Conservation (phyloP, 35 echinoderm and acorn worm genomes). For the Amphiura filiformis region DNA sequence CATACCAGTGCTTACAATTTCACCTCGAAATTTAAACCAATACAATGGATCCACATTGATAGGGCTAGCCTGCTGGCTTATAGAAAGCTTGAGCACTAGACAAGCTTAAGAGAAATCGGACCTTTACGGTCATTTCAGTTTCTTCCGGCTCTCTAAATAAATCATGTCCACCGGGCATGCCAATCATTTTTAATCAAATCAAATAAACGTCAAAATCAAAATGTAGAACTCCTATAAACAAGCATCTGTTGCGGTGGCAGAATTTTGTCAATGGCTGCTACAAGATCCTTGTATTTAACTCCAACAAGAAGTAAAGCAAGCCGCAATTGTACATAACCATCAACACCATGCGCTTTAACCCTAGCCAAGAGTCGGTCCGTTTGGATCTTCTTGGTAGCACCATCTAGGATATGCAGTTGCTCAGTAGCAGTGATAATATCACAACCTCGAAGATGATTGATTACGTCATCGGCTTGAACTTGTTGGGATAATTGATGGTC, state of each 20-base stretch:
- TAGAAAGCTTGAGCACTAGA: too few relatives aligned
- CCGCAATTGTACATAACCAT: not conserved
- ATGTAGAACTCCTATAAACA: not conserved
- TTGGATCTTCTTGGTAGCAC: not conserved
- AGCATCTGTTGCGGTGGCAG: not conserved
- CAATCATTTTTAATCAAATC: too few relatives aligned
- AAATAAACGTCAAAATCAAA: too few relatives aligned
- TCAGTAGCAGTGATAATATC: not conserved
- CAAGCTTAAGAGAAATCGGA: too few relatives aligned
- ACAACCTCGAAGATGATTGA: not conserved
- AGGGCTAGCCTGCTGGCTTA: too few relatives aligned
- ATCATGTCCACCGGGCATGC: too few relatives aligned
- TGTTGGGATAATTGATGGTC: slow-evolving; percentile 7
- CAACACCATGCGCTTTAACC: not conserved
- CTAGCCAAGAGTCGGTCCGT: not conserved
- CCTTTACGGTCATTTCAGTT: too few relatives aligned
- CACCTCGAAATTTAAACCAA: too few relatives aligned
- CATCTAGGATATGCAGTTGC: not conserved
- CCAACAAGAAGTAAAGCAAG: not conserved
- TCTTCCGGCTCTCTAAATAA: too few relatives aligned
- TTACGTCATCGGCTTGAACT: not conserved
- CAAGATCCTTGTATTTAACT: not conserved
- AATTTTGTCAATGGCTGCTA: not conserved
- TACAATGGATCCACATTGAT: too few relatives aligned
- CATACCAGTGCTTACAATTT: too few relatives aligned